Base-by-base conservation (phyloP, 2,888 invertebrate species). In the Polydrusus pterygomalis region DNA sequence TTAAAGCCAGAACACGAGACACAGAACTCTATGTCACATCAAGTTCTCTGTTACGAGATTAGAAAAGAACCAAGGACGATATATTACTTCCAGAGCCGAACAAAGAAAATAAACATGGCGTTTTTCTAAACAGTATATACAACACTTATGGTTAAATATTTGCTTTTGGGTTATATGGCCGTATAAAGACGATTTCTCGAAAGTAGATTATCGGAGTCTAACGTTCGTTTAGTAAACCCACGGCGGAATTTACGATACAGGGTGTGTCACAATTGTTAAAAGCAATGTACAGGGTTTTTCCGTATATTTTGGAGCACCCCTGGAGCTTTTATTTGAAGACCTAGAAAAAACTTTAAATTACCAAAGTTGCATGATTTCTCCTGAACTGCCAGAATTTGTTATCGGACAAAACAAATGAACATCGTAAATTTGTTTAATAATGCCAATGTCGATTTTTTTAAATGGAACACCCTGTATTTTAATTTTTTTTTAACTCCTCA, bases 101-200 rank as follows among this genome's bases (percentile, higher is more conserved):
- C 62, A 20, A 15, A 64, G n/a, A n/a, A 18, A 30, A 64, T 40
- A 64, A 64, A 64, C 64, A 64, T 7, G n/a, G n/a, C 64, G 58
- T 58, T 64, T 64, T 64, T 64, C 47, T 64, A 47, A 30, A 64
- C 64, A 47, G 64, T 64, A 47, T 64, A 47, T 64, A 64, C 47
- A 67, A 67, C 51, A 51, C 49, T 49, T 65, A 67, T 54, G 51
- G 67, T 67, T 54, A 67, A 67, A 67, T 67, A 67, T 67, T 67
- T 67, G 20, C 38, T 51, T 67, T 58, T 49, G 13, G 34, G 65
- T 65, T 67, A 67, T 67, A 67, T 67, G 54, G 67, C 67, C 30
- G 38, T 51, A 67, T 54, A 67, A 67, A 67, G 51, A 67, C 67
- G 51, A 67, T 67, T 67, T 54, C 54, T 67, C 54, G 40, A 67